A percentile compares a stretch with the other conserved stretches of the same genome.
Conservation (phyloP, 2,797 vertebrate genomes). For the Oryzias dopingdopingensis region DNA sequence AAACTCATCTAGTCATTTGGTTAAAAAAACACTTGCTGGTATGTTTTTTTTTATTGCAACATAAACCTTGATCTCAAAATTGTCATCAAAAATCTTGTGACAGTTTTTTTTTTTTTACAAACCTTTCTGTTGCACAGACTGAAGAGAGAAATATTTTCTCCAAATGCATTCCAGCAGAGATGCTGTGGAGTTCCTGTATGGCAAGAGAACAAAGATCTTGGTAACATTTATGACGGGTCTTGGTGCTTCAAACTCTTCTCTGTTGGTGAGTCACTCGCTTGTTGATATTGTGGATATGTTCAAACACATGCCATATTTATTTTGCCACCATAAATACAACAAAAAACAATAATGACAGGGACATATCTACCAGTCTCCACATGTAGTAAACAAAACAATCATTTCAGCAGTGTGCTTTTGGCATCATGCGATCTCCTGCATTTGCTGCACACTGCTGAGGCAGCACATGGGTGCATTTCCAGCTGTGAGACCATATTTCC, state of each 20-base stretch:
- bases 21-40: no score
- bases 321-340: background rate
- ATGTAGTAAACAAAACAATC: background rate
- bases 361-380: background rate
- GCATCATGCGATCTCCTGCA: background rate
- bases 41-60: no score
- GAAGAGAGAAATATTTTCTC: no score
- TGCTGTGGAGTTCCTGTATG: no score
- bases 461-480: slow-evolving; percentile 1
- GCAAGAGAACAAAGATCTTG: no score
- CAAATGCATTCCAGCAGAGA: no score
- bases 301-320: background rate
- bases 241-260: background rate
- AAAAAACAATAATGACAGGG: background rate
- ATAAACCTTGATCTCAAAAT: no score
- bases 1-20: no score
- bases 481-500: slow-evolving; percentile 5
- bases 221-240: background rate
- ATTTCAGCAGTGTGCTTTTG: no score
- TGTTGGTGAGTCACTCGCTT: background rate
- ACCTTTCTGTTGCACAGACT: no score
- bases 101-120: no score
- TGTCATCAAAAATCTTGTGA: no score
- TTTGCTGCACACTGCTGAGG: background rate
- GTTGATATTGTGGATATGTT: background rate